A percentile compares a stretch with the other conserved stretches of the same genome.
These are phyloP conservation scores for Nyleta sp. DNA, from an alignment of 2,888 invertebrate genomes.

Conservation along the genomic window DNA sequence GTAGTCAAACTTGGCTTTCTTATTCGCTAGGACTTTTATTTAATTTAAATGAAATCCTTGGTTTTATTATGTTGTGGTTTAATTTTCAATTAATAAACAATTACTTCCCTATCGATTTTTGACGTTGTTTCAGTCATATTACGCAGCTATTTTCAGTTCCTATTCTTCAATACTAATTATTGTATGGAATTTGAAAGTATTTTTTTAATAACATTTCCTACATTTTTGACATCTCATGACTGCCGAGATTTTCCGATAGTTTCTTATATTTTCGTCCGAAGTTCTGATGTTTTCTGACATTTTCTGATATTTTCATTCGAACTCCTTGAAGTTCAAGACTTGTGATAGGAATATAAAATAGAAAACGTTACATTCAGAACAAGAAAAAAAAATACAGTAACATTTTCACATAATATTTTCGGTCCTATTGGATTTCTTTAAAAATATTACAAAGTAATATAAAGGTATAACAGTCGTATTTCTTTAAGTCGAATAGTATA, in stretches of 20 bases:
- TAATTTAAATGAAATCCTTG: too few species aligned
- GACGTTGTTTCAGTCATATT: too few species aligned
- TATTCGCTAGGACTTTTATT: too few species aligned
- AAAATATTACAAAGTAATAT: too few species aligned
- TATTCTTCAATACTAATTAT: neutral
- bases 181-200: conserved; percentile 1
- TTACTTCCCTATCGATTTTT: too few species aligned
- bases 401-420: conserved; percentile 36
- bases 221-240: conserved; percentile 43
- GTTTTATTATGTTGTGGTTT: too few species aligned
- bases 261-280: conserved; percentile 54
- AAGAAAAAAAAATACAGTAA: conserved; percentile 25
- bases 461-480: too few species aligned
- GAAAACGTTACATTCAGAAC: conserved; percentile 40
- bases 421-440: conserved; percentile 20
- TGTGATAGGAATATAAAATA: conserved; percentile 57
- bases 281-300: conserved; percentile 57
- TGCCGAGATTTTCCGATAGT: conserved; percentile 55
- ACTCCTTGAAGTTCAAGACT: conserved; percentile 51
- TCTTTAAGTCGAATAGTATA: too few species aligned
- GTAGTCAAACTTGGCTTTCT: too few species aligned
- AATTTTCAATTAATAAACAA: too few species aligned
- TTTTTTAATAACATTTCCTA: conserved; percentile 45
- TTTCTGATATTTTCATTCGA: conserved; percentile 60
- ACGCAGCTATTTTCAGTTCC: neutral